A percentile compares a stretch with the other conserved stretches of the same genome.
These are phyloP conservation scores for Cryptus armator DNA, from an alignment of 2,888 invertebrate species.

Conservation along the genomic window DNA sequence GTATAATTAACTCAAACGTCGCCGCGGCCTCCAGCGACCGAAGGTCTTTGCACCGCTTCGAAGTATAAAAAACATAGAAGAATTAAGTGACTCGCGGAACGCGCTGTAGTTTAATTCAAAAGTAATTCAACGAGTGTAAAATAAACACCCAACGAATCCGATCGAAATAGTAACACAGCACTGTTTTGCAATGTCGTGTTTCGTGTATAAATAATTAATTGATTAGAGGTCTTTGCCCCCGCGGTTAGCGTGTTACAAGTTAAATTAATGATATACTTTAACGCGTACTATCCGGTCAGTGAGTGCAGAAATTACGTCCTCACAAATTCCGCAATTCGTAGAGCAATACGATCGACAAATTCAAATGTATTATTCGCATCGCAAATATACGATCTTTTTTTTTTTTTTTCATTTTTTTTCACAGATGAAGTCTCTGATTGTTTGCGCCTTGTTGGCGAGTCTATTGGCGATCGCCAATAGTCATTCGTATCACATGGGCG, in stretches of 20 bases:
- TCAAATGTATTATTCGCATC: neutral
- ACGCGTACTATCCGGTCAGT: slow-evolving; percentile 36
- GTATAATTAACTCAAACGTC: slow-evolving; percentile 1
- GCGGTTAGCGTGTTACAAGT: slow-evolving; percentile 47
- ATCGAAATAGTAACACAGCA: too few species aligned
- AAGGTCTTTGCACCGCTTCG: slow-evolving; percentile 42
- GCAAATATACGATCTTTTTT: slow-evolving; percentile 4
- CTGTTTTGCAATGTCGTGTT: neutral
- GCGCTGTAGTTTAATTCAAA: too few species aligned
- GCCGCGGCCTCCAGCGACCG: neutral
- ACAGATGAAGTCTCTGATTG: slow-evolving; percentile 73
- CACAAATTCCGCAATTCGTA: neutral
- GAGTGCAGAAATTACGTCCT: slow-evolving; percentile 22
- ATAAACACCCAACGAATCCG: too few species aligned
- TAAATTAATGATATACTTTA: slow-evolving; percentile 33
- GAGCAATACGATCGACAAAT: slow-evolving; percentile 2
- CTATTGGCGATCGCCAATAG: slow-evolving; percentile 77
- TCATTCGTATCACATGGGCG: slow-evolving; percentile 91
- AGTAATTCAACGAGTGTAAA: too few species aligned
- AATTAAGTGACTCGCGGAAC: too few species aligned
- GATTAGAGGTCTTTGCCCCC: slow-evolving; percentile 54
- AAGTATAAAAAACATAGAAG: neutral
- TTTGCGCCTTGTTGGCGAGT: slow-evolving; percentile 70
- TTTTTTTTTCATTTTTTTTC: slow-evolving; percentile 56
- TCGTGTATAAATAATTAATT: slow-evolving; percentile 36